Evolutionary conservation across 37 sponge, comb jelly and placozoan species (phyloP).

Genomic region (Mnemiopsis leidyi): DNA sequence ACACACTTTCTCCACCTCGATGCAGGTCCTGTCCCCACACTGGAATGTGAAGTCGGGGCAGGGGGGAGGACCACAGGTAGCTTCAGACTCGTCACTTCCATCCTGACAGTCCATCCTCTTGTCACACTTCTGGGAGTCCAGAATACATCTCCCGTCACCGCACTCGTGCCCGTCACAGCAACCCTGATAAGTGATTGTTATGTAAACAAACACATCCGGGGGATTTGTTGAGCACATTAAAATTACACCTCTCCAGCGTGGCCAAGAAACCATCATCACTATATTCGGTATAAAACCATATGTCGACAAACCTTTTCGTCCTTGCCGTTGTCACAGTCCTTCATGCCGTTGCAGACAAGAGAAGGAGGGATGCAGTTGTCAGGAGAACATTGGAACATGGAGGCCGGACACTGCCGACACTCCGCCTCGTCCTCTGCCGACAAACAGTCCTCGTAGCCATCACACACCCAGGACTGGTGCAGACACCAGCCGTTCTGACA

Average conservation of each 20-base stretch:
- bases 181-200: background rate
- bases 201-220: too few relatives aligned
- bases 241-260: too few relatives aligned
- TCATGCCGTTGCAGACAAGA: background rate
- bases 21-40: slow-evolving; percentile 2
- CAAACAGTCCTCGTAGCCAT: slow-evolving; percentile 15
- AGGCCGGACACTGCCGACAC: background rate
- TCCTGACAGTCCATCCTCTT: slow-evolving; percentile 31
- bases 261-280: too few relatives aligned
- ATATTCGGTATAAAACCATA: too few relatives aligned
- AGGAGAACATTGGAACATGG: slow-evolving; percentile 36
- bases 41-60: background rate
- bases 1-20: background rate
- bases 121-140: background rate
- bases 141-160: background rate
- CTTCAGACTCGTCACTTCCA: background rate
- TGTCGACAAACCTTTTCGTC: slow-evolving; percentile 7
- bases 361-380: slow-evolving; percentile 12
- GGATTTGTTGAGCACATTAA: too few relatives aligned
- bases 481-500: slow-evolving; percentile 14
- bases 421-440: background rate
- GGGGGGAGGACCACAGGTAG: background rate
- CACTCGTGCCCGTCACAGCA: slow-evolving; percentile 11
- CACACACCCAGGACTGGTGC: slow-evolving; percentile 18
- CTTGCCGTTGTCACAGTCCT: slow-evolving; percentile 16